Evolutionary conservation across 2,888 invertebrate species (phyloP), one percentile per base, ranked within the genome.

Genomic region (Spilarctia lutea): DNA sequence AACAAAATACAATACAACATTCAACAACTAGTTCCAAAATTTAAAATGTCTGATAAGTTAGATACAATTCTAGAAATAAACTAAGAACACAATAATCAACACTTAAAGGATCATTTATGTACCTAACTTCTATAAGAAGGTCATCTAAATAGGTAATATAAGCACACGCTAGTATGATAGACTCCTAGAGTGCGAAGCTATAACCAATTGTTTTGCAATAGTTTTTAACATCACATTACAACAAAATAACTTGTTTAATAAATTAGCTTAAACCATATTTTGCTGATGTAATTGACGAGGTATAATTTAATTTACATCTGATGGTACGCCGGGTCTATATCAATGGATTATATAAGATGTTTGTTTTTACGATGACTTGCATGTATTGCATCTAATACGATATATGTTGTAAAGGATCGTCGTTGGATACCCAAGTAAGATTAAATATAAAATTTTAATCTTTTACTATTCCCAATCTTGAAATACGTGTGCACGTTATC

Each of bases 381-480:
- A 94, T 94, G 94, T 91, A 86, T 86, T 83, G 90, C 90, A 87
- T 90, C 86, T 85, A 83, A 83, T 85, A 85, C 82, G 76, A 86
- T 88, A 86, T 88, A 86, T 83, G 85, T 89, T 93, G 91, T 93
- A 89, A 93, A 93, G 94, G 95, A 96, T 95, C 95, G 95, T 96
- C 95, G 95, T 94, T 93, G 95, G 95, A 95, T 89, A 91, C 91
- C 91, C 95, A 94, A 95, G 95, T 95, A 94, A 96, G 95, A 93
- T 91, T 91, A 89, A 91, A 92, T 89, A 88, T 87, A 89, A 90
- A 88, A 86, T 86, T 89, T 88, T 87, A 88, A 87, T 90, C 87
- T 90, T 90, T 88, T 86, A 87, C 86, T 87, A 85, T 85, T 89
- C 90, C 91, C 89, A 89, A 86, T 83, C 79, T 79, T 75, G 87